phyloP scores from a whole-genome alignment of 2,797 vertebrate species.

The Gephyroberyx darwinii region DNA sequence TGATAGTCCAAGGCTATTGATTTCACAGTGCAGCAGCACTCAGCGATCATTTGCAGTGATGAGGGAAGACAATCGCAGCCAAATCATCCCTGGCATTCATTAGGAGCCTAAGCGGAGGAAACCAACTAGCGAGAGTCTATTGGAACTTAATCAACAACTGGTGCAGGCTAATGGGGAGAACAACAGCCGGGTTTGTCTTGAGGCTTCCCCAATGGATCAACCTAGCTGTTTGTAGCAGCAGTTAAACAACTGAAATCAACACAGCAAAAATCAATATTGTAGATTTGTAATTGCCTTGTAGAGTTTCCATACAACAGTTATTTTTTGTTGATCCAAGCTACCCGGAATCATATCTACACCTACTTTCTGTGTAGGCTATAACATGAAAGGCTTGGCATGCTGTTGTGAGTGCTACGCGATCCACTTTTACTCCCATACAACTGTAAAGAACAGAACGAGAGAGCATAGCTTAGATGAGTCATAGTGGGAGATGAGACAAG shows the following conservation, averaged over 20 bases:
- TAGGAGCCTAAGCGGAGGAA: conserved; percentile 67
- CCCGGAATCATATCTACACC: not conserved
- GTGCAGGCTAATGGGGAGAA: conserved; percentile 61
- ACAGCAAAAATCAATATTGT: conserved; percentile 15
- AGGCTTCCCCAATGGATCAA: conserved; percentile 45
- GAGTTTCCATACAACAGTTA: conserved; percentile 1
- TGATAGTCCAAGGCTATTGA: conserved; percentile 74
- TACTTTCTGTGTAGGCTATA: conserved; percentile 4
- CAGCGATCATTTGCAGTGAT: conserved; percentile 76
- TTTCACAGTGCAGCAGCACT: conserved; percentile 67
- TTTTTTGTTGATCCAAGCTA: not conserved
- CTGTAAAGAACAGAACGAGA: conserved; percentile 30
- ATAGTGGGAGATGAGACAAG: conserved; percentile 33
- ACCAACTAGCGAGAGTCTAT: conserved; percentile 69
- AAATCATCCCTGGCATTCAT: conserved; percentile 79
- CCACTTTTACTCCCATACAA: conserved; percentile 10
- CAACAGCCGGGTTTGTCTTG: conserved; percentile 51
- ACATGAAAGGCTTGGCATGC: conserved; percentile 22
- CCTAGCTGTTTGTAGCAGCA: conserved; percentile 10
- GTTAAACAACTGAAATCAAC: conserved; percentile 45
- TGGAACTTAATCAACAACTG: conserved; percentile 78
- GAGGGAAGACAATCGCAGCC: conserved; percentile 74
- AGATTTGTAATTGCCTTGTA: not conserved
- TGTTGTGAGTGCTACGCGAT: conserved; percentile 25
- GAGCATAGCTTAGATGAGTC: conserved; percentile 54